Base-by-base conservation (phyloP, 2,113 vertebrate species). In the Penelope pileata region DNA sequence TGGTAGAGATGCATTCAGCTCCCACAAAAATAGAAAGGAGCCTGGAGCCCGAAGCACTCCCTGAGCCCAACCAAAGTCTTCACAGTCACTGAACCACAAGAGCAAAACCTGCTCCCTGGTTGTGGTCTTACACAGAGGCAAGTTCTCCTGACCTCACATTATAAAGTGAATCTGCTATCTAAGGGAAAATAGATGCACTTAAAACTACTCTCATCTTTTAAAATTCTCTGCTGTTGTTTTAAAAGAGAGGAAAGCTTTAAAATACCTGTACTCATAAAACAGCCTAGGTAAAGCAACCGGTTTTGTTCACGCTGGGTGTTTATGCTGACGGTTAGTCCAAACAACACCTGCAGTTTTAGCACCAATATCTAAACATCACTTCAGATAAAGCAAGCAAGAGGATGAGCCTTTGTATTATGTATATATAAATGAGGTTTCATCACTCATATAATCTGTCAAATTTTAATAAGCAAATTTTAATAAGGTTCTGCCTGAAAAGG, bases 281-380 rank as follows among this genome's bases (percentile, higher is more conserved):
- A 51, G 36, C 62, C 40, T 79, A 79, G 27, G 42, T 58, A 7
- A 32, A 90, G 11, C 10, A 58, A 80, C 23, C 40, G 6, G 6
- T 68, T 90, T 22, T 60, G 40, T 51, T 83, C 54, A 54, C 0
- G 0, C 22, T 85, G 34, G 66, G 2, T 18, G 4, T 80, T 60
- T 40, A 56, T 60, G n/a, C 17, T 63, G 56, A 62, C 32, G 27
- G 34, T 23, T 40, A 51, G 43, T n/a, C 58, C n/a, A 23, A 22
- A 23, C 17, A 62, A 32, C 10, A 45, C 24, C 21, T 85, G 21
- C 72, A 58, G 45, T 56, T 77, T 70, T 32, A 83, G 17, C 21
- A 73, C 18, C 64, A 36, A 4, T 47, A n/a, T 30, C 66, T 38
- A 84, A 85, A 56, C 14, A 17, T 93, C 32, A 14, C 17, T 60